Conservation (phyloP, 2,113 vertebrate species). For the Mesitornis unicolor region DNA sequence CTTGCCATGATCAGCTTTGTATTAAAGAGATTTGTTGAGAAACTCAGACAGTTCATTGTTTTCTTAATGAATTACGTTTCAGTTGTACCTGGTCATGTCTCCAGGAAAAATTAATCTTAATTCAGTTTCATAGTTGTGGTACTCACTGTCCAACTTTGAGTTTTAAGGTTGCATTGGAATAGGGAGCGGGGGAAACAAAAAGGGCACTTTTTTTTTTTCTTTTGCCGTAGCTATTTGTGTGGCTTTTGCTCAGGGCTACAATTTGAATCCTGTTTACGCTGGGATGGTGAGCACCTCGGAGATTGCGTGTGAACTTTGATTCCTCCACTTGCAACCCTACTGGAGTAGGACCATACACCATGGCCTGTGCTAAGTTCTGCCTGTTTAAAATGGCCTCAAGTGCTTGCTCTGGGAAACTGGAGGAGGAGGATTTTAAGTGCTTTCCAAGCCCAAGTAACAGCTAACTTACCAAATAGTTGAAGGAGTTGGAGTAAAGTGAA, state of each 20-base stretch:
- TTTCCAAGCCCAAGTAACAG: neutral
- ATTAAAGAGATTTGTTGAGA: neutral
- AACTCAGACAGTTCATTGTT: neutral
- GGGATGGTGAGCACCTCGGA: constrained; percentile 14
- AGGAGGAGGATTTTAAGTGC: neutral
- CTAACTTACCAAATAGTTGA: neutral
- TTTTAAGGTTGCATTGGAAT: constrained; percentile 16
- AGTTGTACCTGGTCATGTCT: neutral
- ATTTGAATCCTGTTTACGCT: constrained; percentile 44
- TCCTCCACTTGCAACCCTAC: neutral
- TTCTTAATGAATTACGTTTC: neutral
- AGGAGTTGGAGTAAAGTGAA: neutral
- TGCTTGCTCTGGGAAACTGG: neutral
- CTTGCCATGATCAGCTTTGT: neutral
- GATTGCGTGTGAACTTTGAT: constrained; percentile 5
- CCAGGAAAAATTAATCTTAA: neutral
- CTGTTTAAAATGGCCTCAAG: neutral
- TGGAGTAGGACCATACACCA: neutral
- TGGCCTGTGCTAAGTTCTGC: neutral
- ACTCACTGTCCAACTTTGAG: constrained; percentile 18
- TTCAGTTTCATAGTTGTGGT: neutral
- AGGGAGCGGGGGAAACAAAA: neutral
- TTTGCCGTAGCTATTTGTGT: constrained; percentile 45
- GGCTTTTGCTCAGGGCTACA: constrained; percentile 51
- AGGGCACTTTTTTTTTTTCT: neutral